Evolutionary conservation across 2,888 invertebrate species (phyloP), one percentile per base, ranked within the genome.

Genomic region (Norana najaformis): DNA sequence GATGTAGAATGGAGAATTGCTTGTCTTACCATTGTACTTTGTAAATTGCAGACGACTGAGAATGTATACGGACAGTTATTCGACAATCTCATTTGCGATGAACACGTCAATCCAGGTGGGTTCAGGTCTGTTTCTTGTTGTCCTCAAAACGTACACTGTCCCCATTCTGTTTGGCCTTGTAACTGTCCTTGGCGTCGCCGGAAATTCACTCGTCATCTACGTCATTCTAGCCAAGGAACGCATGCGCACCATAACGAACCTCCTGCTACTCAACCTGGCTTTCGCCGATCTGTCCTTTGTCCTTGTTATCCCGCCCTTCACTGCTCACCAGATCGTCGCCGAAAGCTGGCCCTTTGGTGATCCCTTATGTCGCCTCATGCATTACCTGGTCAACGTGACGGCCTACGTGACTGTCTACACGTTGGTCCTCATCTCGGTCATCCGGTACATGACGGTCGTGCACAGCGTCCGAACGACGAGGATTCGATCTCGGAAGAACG

Each of bases 351-450:
- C 97, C 0, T 97, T 98, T 93, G 97, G 98, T 18, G 97, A 97
- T 93, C 95, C 96, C 94, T 97, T 97, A 97, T 98, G 98, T 95
- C 97, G 97, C 95, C 96, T 97, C 36, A 97, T 98, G n/a, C 98
- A 98, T 94, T 98, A 98, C 94, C 96, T 98, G 94, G 97, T 97
- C 92, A 97, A 97, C 90, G 97, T 98, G 83, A 97, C 97, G 35
- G 98, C 97, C 47, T 98, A 97, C 94, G 97, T 97, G 90, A 97
- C 97, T 92, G 97, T 98, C 16, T 98, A 98, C 95, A 98, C 91
- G 23, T 53, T 91, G 69, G 90, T 91, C 20, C 91, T 91, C 39
- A 90, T 91, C 88, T 89, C 90, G 18, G 88, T 90, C 47, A 89
- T 91, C 20, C 89, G 91, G 8, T 91, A 91, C 37, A 88, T 91